Evolutionary conservation across 1,140 invertebrate genomes (phyloP).

Genomic region (Diuraphis noxia): DNA sequence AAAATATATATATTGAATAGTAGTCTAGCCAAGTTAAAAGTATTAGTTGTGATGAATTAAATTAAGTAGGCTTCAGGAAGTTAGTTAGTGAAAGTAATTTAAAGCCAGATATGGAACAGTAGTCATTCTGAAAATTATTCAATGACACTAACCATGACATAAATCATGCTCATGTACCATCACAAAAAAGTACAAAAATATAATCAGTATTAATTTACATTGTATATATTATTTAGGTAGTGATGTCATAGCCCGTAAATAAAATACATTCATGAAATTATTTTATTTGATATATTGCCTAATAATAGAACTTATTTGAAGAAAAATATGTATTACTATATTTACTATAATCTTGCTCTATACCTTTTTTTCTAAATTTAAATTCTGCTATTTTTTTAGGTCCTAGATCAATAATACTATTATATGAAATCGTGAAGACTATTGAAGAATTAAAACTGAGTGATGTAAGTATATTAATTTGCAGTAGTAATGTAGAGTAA

Average conservation of each 20-base stretch:
- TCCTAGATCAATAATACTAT: background rate
- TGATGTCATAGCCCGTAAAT: background rate
- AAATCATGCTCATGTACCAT: slow-evolving; percentile 44
- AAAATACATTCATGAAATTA: background rate
- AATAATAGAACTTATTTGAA: background rate
- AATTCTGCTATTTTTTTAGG: background rate
- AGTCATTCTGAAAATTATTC: slow-evolving; percentile 40
- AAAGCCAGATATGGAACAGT: slow-evolving; percentile 50
- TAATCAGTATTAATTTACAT: slow-evolving; percentile 41
- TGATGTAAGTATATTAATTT: slow-evolving; percentile 6
- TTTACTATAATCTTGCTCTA: background rate
- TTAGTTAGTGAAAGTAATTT: slow-evolving; percentile 47
- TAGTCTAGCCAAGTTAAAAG: background rate
- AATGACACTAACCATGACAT: slow-evolving; percentile 48
- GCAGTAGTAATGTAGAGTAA: background rate
- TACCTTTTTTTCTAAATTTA: background rate
- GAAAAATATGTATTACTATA: background rate
- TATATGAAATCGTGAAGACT: background rate
- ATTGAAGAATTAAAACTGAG: background rate
- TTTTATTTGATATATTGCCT: background rate
- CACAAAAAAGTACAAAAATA: slow-evolving; percentile 30
- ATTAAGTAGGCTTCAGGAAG: slow-evolving; percentile 22
- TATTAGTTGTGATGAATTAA: slow-evolving; percentile 39
- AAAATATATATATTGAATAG: background rate
- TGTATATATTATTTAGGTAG: background rate